These are phyloP conservation scores for Herpetotheres cachinnans DNA, from an alignment of 2,113 vertebrate genomes.

Conservation along the genomic window DNA sequence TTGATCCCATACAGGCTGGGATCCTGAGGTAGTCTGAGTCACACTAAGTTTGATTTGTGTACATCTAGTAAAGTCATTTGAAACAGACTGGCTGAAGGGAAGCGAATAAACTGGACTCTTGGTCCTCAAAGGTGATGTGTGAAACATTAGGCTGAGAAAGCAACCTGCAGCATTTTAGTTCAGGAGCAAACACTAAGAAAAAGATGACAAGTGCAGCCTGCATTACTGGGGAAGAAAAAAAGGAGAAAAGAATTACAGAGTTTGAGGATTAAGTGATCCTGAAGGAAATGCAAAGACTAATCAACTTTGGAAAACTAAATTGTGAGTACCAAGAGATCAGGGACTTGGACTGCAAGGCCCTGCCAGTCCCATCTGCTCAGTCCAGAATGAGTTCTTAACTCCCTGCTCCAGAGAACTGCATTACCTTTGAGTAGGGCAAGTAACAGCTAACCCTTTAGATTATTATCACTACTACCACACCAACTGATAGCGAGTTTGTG, in stretches of 20 bases:
- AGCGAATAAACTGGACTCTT: not conserved
- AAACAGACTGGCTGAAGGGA: not conserved
- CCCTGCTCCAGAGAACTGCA: not conserved
- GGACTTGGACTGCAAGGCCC: not conserved
- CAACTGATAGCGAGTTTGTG: slow-evolving; percentile 3
- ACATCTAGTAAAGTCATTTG: not conserved
- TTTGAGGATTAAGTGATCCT: not conserved
- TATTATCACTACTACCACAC: slow-evolving; percentile 25
- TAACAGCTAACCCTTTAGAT: slow-evolving; percentile 31
- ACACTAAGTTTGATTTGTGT: not conserved
- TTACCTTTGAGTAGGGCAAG: not conserved
- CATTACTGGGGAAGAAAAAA: not conserved
- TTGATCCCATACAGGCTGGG: not conserved
- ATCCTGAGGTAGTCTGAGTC: not conserved
- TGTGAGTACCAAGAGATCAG: not conserved
- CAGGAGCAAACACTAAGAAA: not conserved
- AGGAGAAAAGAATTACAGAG: not conserved
- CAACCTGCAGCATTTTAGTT: not conserved
- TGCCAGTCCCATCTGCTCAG: not conserved
- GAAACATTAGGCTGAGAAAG: not conserved
- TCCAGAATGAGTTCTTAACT: not conserved
- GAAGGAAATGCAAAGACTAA: not conserved
- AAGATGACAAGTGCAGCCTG: not conserved
- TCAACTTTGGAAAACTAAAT: not conserved
- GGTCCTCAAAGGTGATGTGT: not conserved